Evolutionary conservation across 2,797 vertebrate species (phyloP).

Genomic region (Linurgus olivaceus): DNA sequence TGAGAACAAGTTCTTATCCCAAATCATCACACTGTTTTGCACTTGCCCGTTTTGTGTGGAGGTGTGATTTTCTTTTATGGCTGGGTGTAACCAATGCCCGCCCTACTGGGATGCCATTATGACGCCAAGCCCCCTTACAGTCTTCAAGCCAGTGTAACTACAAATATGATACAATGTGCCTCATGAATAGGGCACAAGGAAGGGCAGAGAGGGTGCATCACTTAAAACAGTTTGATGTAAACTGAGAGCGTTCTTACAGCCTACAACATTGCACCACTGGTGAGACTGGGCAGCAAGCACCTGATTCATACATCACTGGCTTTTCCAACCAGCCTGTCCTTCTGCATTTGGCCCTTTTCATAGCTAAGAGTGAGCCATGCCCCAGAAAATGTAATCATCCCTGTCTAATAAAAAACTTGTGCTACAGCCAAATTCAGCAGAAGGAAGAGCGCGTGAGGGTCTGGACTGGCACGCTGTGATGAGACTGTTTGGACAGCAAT

Average conservation of each 20-base stretch:
- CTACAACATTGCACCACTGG: neutral
- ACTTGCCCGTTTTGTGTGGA: neutral
- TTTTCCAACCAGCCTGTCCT: neutral
- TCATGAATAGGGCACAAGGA: neutral
- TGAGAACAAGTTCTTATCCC: neutral
- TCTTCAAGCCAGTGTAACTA: neutral
- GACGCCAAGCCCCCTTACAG: neutral
- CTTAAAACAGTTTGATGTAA: neutral
- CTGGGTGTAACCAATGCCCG: neutral
- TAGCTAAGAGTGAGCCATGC: neutral
- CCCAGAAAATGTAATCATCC: neutral
- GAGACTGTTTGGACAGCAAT: neutral
- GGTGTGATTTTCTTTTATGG: neutral
- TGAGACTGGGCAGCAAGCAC: rapidly evolving
- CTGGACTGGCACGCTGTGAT: neutral
- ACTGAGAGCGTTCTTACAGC: neutral
- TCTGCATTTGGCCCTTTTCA: neutral
- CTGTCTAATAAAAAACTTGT: neutral
- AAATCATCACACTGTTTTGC: neutral
- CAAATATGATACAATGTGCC: neutral
- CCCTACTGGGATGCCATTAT: neutral
- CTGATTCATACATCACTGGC: neutral
- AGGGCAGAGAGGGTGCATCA: neutral
- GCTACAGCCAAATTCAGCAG: neutral
- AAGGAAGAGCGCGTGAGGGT: neutral